Evolutionary conservation across 2,797 vertebrate genomes (phyloP).

Genomic region (Danio aesculapii): DNA sequence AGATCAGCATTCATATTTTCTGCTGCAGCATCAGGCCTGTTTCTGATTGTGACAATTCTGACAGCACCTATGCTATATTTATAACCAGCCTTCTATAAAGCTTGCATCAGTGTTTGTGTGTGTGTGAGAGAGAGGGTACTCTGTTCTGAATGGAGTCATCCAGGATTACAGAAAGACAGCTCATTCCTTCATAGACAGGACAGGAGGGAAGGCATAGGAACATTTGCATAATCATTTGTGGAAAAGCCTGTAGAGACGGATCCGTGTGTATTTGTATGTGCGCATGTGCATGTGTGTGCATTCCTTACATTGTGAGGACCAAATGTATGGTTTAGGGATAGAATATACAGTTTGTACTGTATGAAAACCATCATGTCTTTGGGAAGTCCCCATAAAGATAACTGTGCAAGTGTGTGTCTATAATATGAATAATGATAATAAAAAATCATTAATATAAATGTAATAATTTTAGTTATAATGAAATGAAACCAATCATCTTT

Average conservation of each 20-base stretch:
- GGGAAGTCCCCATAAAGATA: too few species aligned
- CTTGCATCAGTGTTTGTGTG: not conserved
- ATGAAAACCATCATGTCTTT: too few species aligned
- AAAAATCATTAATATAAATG: too few species aligned
- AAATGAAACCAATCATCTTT: not conserved
- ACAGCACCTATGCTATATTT: conserved; percentile 8
- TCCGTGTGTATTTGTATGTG: not conserved
- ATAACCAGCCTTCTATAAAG: not conserved
- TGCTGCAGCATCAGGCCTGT: not conserved
- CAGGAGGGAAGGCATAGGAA: conserved; percentile 62
- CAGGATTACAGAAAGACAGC: conserved; percentile 78
- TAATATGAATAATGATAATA: too few species aligned
- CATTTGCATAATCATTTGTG: conserved; percentile 76
- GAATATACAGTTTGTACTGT: too few species aligned
- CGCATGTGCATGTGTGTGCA: not conserved
- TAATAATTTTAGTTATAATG: not conserved
- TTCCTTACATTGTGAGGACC: not conserved
- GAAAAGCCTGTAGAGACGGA: conserved; percentile 41
- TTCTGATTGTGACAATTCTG: not conserved
- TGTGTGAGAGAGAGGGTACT: conserved; percentile 1
- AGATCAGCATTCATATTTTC: conserved; percentile 1
- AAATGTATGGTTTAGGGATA: too few species aligned
- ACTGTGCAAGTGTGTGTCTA: too few species aligned
- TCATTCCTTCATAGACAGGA: conserved; percentile 59
- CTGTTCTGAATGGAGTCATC: conserved; percentile 76